Evolutionary conservation across 2,113 vertebrate species (phyloP), one percentile per base, ranked within the genome.

Genomic region (Thunnus maccoyii): DNA sequence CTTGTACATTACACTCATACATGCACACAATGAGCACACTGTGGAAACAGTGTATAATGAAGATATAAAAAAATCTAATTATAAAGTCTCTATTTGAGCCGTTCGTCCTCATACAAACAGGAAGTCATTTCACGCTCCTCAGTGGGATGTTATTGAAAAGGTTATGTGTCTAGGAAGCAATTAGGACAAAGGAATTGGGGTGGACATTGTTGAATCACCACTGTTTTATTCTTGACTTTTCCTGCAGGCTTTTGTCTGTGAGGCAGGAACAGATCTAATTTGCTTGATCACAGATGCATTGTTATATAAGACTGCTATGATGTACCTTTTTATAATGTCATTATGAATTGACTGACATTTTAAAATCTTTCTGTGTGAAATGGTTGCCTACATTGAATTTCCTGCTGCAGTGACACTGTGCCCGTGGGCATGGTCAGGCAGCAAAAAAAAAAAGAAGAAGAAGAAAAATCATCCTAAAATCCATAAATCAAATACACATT

Each of bases 41-140:
- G 1, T 30, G 10, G 50, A 58, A 72, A 32, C 18, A 18, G 58
- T 58, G 22, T 56, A 8, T 48, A 16, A 65, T 72, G 15, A 46
- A 44, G 17, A 14, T 32, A 51, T 48, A 13, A 66, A n/a, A 22
- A 65, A 74, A 63, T 61, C 61, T n/a, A 0, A 73, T 58, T 25
- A 41, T 41, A 41, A 41, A 41, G 8, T 41, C 36, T 41, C 36
- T 41, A 41, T 41, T 41, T 86, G 47, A 80, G 36, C 66, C 9
- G 27, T 54, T 68, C 51, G 17, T 60, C 17, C n/a, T n/a, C 25
- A 58, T 48, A 68, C 13, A 77, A 84, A 65, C 67, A 69, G 64
- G 64, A 78, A 86, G 32, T 83, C 2, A 58, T 68, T 76, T 73
- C 62, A 72, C 16, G 4, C 78, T 60, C 70, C 62, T 83, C 78